phyloP scores from a whole-genome alignment of 2,888 invertebrate genomes.

The Tricholauxania praeusta region DNA sequence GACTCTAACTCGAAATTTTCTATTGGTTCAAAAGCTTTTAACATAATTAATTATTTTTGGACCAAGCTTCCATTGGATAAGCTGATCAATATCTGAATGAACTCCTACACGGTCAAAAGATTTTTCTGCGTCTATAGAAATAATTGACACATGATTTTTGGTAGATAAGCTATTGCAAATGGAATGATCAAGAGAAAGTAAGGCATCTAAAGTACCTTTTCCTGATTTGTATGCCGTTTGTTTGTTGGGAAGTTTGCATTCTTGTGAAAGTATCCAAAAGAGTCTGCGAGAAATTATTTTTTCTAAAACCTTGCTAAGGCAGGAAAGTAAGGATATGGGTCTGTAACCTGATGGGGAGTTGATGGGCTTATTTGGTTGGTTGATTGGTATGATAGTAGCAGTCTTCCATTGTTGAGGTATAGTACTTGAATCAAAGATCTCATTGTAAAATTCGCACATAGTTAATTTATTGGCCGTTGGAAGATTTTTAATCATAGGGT shows the following conservation, averaged over 20 bases:
- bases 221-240: slow-evolving; percentile 37
- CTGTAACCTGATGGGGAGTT: too few relatives aligned
- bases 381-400: too few relatives aligned
- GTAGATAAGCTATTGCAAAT: slow-evolving; percentile 30
- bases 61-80: slow-evolving; percentile 34
- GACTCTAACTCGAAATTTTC: slow-evolving; percentile 25
- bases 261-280: slow-evolving; percentile 40
- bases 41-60: slow-evolving; percentile 35
- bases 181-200: slow-evolving; percentile 41
- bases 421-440: too few relatives aligned
- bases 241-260: slow-evolving; percentile 34
- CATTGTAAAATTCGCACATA: slow-evolving; percentile 38
- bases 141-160: slow-evolving; percentile 36
- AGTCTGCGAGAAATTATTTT: slow-evolving; percentile 39
- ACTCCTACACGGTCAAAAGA: slow-evolving; percentile 32
- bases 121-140: slow-evolving; percentile 35
- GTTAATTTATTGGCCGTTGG: slow-evolving; percentile 38
- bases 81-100: slow-evolving; percentile 28
- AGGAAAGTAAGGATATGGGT: slow-evolving; percentile 43
- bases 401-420: too few relatives aligned
- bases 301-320: slow-evolving; percentile 41
- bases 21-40: slow-evolving; percentile 31
- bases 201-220: slow-evolving; percentile 26
- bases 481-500: slow-evolving; percentile 36
- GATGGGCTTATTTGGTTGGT: too few relatives aligned